Evolutionary conservation across 37 sponge, comb jelly and placozoan species (phyloP).

Genomic region (Chondrilla cf. caribensis): DNA sequence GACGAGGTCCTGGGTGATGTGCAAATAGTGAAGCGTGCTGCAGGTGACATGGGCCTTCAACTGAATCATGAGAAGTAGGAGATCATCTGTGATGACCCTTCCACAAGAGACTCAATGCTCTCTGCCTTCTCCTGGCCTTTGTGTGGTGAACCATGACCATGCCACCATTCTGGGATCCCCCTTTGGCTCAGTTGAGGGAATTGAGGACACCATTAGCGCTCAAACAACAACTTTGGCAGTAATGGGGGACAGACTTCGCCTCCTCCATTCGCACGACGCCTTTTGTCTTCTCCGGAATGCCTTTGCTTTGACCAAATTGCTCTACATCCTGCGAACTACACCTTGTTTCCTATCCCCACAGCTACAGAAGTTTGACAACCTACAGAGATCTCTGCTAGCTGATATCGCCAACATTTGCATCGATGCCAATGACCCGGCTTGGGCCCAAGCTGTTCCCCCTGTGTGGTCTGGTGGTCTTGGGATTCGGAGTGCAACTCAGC

Average conservation of each 20-base stretch:
- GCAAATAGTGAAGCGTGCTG: no score
- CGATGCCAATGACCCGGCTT: constrained; percentile 30
- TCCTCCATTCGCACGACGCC: constrained; percentile 33
- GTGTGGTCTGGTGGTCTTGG: constrained; percentile 37
- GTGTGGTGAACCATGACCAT: no score
- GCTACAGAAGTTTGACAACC: constrained; percentile 9
- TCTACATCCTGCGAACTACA: constrained; percentile 39
- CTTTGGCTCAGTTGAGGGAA: not conserved
- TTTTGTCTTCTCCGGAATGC: constrained; percentile 32
- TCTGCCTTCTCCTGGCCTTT: no score
- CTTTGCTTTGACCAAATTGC: constrained; percentile 43
- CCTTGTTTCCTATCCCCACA: constrained; percentile 13
- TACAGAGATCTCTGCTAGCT: constrained; percentile 15
- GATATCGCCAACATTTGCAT: constrained; percentile 30
- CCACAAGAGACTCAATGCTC: no score
- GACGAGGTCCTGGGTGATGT: no score
- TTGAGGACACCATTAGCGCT: constrained; percentile 1
- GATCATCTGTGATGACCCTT: no score
- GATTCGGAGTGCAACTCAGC: constrained; percentile 39
- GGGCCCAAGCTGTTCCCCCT: constrained; percentile 42
- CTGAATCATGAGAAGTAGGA: no score
- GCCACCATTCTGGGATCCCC: not conserved
- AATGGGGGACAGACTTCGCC: constrained; percentile 25
- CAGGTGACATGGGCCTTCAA: no score
- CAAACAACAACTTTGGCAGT: not conserved